Evolutionary conservation across 2,797 vertebrate species (phyloP), one percentile per base, ranked within the genome.

Genomic region (Champsocephalus esox): DNA sequence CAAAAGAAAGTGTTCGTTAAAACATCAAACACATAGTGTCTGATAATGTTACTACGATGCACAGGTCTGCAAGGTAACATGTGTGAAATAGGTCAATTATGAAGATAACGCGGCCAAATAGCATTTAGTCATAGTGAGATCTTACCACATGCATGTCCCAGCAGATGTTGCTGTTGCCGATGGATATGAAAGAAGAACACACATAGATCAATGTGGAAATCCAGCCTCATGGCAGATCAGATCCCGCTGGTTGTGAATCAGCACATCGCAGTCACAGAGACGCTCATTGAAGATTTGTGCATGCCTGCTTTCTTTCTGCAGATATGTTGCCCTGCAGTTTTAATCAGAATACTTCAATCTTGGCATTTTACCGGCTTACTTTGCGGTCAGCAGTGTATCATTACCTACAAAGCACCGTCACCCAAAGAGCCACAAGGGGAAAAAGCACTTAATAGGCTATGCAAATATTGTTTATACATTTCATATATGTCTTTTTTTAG

Each of bases 61-160:
- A 58, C 50, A 19, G 12, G 54, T 75, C 46, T 71, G 58, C 43
- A 21, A 69, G 28, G 17, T 50, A 55, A 9, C 12, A 17, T 73
- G 19, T 43, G 13, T 75, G 64, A 45, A 85, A 84, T 52, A 83
- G 56, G 74, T 87, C 50, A 65, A 79, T 86, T 69, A 44, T 14
- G 0, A 54, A 65, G 64, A 51, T 24, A 63, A 51, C 21, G n/a
- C 9, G 57, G 59, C 66, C 46, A 83, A 79, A 78, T 55, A 28
- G 46, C 56, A 59, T 82, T 83, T 59, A 68, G 41, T 69, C 60
- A 76, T 5, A 38, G 12, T 2, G 4, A 86, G 80, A 88, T 91
- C 44, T 79, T 80, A 91, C 87, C 87, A 61, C 19, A 55, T 79
- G 75, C 88, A 63, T 80, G 90, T 82, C 80, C 52, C 75, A 46